Base-by-base conservation (phyloP, 2,888 invertebrate species). In the Bombyx huttoni region DNA sequence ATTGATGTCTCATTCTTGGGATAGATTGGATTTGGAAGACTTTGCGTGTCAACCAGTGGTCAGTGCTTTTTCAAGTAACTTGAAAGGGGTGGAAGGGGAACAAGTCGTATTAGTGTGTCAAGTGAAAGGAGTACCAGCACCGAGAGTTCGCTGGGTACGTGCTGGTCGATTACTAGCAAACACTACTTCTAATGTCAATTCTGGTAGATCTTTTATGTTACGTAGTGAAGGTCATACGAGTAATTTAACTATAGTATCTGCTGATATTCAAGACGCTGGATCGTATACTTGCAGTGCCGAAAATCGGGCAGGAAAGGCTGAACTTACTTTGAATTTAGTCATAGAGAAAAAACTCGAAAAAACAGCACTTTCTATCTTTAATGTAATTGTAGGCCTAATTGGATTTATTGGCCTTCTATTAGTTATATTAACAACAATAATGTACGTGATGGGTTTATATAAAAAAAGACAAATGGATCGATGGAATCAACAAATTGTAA, bases 1-100 rank as follows among this genome's bases (percentile, higher is more conserved):
- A 48, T 75, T 95, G 45, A 81, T 84, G 50, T 89, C 90, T 6
- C 91, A 91, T 58, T 81, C 93, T 1, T 95, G 95, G 95, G 94
- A 94, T 71, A 90, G 92, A 60, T 88, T 95, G 49, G 92, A 93
- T 56, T 78, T 94, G 54, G 94, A 95, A 68, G 95, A 95, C 61
- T 94, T 94, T 69, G 94, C 95, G 0, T 95, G 95, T 70, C 88
- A 90, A 56, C 95, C 95, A 0, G 91, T 92, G 71, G 92, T 94
- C 34, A 89, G 89, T 53, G 91, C 92, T 7, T 79, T 87, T 8
- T 87, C 90, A 48, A 88, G 89, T 9, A 89, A 89, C 49, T 91
- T 92, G 9, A 90, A 90, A 56, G 93, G 93, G 0, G 82, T 91
- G 13, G 94, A 94, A 76, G 94, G 94, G 0, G 90, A 90, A 50